Evolutionary conservation across 2,888 invertebrate genomes (phyloP).

Genomic region (Rhagium mordax): DNA sequence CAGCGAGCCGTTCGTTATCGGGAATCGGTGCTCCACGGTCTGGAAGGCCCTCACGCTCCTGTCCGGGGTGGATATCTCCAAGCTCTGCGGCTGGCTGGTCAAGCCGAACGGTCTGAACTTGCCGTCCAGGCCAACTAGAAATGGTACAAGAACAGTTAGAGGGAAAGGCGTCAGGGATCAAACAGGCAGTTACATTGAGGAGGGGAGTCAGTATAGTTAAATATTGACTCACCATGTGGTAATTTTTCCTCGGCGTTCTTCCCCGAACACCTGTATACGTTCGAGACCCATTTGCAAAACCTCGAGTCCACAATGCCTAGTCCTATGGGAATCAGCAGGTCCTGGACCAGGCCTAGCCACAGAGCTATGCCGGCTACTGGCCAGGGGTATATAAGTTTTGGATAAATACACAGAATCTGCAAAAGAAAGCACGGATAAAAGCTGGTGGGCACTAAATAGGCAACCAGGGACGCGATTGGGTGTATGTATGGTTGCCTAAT

Average conservation of each 20-base stretch:
- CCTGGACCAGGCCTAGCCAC: conserved; percentile 75
- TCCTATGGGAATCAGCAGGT: conserved; percentile 73
- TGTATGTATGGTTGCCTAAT: too few species aligned
- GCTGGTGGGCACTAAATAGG: too few species aligned
- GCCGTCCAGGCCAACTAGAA: conserved; percentile 72
- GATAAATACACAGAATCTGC: conserved; percentile 72
- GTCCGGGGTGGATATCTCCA: conserved; percentile 61
- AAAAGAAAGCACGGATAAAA: conserved; percentile 50
- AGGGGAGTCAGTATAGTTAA: too few species aligned
- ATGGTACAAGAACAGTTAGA: background rate
- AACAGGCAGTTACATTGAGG: too few species aligned
- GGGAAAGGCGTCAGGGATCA: background rate
- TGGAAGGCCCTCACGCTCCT: conserved; percentile 61
- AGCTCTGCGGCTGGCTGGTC: conserved; percentile 66
- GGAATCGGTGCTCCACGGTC: conserved; percentile 73
- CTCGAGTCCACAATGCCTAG: conserved; percentile 74
- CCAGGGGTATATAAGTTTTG: conserved; percentile 71
- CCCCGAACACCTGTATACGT: conserved; percentile 69
- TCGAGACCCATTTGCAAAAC: conserved; percentile 73
- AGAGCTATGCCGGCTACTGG: conserved; percentile 73
- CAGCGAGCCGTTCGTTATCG: conserved; percentile 75
- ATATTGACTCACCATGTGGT: conserved; percentile 67
- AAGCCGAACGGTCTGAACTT: conserved; percentile 74
- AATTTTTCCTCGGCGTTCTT: conserved; percentile 67
- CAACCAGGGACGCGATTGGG: too few species aligned